A percentile compares a stretch with the other conserved stretches of the same genome.
These are phyloP conservation scores for Hippolais icterina DNA, from an alignment of 2,113 vertebrate species.

Conservation along the genomic window DNA sequence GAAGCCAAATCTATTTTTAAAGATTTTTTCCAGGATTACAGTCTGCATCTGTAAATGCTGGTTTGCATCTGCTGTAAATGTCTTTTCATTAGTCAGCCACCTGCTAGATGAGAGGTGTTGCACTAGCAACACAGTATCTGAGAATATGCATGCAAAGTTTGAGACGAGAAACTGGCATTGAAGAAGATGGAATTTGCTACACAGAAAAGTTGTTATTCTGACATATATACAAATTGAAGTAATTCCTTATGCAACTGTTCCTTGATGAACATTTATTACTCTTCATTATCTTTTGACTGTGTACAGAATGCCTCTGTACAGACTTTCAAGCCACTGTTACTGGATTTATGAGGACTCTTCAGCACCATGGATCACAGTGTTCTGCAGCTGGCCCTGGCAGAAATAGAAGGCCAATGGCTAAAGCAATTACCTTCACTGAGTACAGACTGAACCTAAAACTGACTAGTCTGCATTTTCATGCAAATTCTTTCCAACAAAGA, in stretches of 20 bases:
- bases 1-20: background rate
- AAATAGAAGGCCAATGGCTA: background rate
- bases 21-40: background rate
- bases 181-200: background rate
- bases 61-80: constrained; percentile 16
- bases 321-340: background rate
- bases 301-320: background rate
- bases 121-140: background rate
- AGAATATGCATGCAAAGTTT: background rate
- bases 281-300: background rate
- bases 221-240: background rate
- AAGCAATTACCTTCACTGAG: background rate
- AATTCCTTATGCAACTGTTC: background rate
- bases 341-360: background rate
- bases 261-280: constrained; percentile 3
- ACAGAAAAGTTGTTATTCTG: background rate
- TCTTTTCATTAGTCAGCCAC: constrained; percentile 44
- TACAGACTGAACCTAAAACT: background rate
- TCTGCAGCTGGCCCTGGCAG: background rate
- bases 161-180: background rate
- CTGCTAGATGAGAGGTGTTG: constrained; percentile 12
- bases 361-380: background rate
- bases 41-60: background rate
- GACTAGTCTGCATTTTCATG: background rate
- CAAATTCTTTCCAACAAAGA: background rate